Evolutionary conservation across 2,797 vertebrate species (phyloP).

Genomic region (Apogon talboti): DNA sequence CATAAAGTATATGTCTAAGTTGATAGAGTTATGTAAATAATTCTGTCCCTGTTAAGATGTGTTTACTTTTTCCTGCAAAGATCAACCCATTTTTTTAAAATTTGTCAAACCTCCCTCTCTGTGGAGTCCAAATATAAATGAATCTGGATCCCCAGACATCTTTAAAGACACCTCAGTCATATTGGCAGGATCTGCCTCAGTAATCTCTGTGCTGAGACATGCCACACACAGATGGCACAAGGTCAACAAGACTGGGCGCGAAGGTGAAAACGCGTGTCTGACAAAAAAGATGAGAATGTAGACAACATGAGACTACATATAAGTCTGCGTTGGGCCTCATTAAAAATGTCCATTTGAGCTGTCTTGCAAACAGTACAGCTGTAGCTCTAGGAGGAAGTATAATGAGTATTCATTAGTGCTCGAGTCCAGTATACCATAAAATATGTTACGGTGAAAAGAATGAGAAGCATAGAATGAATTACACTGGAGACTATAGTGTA

Average conservation of each 20-base stretch:
- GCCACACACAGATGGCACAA: not conserved
- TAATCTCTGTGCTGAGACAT: not conserved
- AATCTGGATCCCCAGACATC: not conserved
- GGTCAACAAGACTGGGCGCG: not conserved
- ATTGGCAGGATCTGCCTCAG: not conserved
- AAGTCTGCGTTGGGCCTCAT: slow-evolving; percentile 26
- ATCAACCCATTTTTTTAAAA: too few relatives aligned
- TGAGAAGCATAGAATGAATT: slow-evolving; percentile 36
- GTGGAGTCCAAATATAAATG: too few relatives aligned
- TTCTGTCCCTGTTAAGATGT: too few relatives aligned
- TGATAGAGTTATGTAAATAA: too few relatives aligned
- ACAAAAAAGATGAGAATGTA: slow-evolving; percentile 13
- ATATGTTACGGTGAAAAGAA: slow-evolving; percentile 27
- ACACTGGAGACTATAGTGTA: slow-evolving; percentile 2
- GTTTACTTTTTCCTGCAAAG: too few relatives aligned
- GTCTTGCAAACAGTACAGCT: slow-evolving; percentile 42
- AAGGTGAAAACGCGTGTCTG: slow-evolving; percentile 5
- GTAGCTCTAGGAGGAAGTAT: slow-evolving; percentile 44
- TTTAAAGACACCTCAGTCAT: not conserved
- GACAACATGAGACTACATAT: slow-evolving; percentile 12
- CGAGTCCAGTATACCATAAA: slow-evolving; percentile 35
- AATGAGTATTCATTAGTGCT: slow-evolving; percentile 54
- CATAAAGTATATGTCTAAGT: too few relatives aligned
- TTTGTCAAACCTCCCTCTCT: too few relatives aligned
- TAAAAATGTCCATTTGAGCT: slow-evolving; percentile 50